phyloP scores from a whole-genome alignment of 2,797 vertebrate species.

The Glyptemys insculpta region DNA sequence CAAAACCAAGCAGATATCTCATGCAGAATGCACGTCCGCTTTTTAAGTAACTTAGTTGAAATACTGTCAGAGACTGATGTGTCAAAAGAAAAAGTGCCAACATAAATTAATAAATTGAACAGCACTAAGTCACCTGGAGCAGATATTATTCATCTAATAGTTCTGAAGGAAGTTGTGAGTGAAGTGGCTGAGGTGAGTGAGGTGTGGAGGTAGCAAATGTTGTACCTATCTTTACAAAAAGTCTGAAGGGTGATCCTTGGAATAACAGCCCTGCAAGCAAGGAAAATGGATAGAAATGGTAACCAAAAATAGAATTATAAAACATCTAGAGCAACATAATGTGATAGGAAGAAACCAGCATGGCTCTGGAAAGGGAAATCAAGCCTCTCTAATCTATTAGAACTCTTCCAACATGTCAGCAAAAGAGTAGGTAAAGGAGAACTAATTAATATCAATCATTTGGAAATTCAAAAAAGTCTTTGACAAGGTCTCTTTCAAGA shows the following conservation, averaged over 20 bases:
- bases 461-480: background rate
- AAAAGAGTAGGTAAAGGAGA: background rate
- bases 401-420: background rate
- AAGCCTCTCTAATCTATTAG: background rate
- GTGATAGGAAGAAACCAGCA: background rate
- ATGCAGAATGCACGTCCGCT: background rate
- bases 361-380: background rate
- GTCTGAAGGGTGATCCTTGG: no score
- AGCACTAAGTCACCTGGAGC: background rate
- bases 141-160: background rate
- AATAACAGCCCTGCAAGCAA: background rate
- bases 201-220: background rate
- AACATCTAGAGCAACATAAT: background rate
- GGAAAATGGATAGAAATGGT: background rate
- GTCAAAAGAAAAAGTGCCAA: background rate
- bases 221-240: background rate
- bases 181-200: background rate
- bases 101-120: background rate
- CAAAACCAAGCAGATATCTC: background rate
- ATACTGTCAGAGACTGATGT: background rate
- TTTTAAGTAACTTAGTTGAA: background rate
- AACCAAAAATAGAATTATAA: background rate
- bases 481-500: background rate
- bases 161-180: background rate
- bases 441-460: background rate